Evolutionary conservation across 1,140 invertebrate genomes (phyloP).

Genomic region (Phymastichus coffea): DNA sequence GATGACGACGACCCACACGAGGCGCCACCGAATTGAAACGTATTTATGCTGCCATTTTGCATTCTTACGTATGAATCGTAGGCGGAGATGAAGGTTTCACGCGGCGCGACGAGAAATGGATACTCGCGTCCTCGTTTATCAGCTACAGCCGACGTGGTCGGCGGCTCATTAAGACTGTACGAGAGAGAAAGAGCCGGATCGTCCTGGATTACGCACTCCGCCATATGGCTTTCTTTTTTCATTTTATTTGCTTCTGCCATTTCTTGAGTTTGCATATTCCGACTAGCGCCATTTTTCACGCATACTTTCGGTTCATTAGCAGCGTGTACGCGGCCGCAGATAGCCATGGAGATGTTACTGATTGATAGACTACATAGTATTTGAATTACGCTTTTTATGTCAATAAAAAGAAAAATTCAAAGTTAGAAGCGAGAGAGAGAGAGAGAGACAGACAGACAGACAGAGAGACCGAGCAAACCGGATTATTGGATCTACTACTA

Average conservation of each 20-base stretch:
- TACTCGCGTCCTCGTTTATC: conserved; percentile 8
- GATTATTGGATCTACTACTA: no score
- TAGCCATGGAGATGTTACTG: not conserved
- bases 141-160: conserved; percentile 39
- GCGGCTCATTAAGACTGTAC: conserved; percentile 53
- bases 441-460: no score
- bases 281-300: not conserved
- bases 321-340: not conserved
- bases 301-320: conserved; percentile 7
- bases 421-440: no score
- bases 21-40: conserved; percentile 47
- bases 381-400: no score
- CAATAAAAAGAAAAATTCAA: no score
- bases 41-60: conserved; percentile 53
- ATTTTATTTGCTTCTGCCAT: conserved; percentile 1
- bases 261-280: not conserved
- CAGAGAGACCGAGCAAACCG: no score
- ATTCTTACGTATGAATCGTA: conserved; percentile 50
- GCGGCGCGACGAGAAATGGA: conserved; percentile 36
- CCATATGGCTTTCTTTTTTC: conserved; percentile 30
- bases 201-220: conserved; percentile 50
- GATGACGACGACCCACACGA: no score
- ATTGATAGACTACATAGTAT: not conserved
- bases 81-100: conserved; percentile 54
- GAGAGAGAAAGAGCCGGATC: conserved; percentile 54